Conservation (phyloP, 1,140 invertebrate species). For the Hydropsyche tenuis region DNA sequence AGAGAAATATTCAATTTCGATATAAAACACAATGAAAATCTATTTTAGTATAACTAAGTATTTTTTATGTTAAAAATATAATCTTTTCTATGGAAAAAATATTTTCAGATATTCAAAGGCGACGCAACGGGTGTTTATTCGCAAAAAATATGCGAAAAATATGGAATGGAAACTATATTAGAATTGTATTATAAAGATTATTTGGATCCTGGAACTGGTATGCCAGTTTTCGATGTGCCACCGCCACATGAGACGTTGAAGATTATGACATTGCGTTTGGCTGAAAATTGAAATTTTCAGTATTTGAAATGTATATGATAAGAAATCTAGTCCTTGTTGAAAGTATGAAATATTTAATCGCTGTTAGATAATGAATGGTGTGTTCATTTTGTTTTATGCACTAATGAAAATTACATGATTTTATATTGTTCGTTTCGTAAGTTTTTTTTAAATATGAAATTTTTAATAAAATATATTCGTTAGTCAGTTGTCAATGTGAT, state of each 20-base stretch:
- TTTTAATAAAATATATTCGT: too few relatives aligned
- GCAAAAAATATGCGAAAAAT: constrained; percentile 72
- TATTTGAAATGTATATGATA: neutral
- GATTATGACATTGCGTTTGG: constrained; percentile 55
- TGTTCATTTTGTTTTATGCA: neutral
- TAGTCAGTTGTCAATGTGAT: too few relatives aligned
- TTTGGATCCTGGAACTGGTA: constrained; percentile 59
- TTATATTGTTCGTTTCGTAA: neutral
- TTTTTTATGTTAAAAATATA: too few relatives aligned
- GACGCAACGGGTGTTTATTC: constrained; percentile 81
- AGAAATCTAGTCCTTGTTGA: constrained; percentile 5
- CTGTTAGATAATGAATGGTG: neutral
- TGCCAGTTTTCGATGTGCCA: constrained; percentile 55
- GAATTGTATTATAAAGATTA: constrained; percentile 73
- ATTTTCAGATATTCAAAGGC: constrained; percentile 65
- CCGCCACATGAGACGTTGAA: constrained; percentile 57
- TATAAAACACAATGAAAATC: too few relatives aligned
- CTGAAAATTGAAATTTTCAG: neutral
- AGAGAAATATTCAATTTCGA: neutral
- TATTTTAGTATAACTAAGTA: too few relatives aligned
- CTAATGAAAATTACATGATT: neutral
- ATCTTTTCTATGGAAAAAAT: neutral
- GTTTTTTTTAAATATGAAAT: neutral
- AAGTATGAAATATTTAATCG: constrained; percentile 5
- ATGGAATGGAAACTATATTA: constrained; percentile 69